phyloP scores from a whole-genome alignment of 2,113 vertebrate species.

The Lutjanus erythropterus region DNA sequence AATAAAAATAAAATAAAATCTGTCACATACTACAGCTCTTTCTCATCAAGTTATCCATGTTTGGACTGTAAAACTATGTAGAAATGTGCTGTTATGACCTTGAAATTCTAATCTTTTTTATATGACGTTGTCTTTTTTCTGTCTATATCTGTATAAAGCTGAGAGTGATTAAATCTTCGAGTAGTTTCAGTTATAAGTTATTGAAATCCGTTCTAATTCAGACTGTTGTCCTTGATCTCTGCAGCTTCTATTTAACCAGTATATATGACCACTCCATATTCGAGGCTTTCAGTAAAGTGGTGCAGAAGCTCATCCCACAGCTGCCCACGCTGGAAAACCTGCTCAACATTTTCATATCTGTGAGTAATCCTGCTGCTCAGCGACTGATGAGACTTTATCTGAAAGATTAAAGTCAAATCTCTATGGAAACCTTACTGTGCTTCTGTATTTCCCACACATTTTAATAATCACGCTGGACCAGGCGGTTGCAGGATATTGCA shows the following conservation, averaged over 20 bases:
- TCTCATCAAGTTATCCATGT: too few relatives aligned
- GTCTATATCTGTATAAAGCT: neutral
- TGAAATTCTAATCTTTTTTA: neutral
- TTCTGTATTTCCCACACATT: neutral
- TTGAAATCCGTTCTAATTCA: neutral
- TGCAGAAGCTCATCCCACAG: constrained; percentile 74
- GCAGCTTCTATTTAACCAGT: constrained; percentile 71
- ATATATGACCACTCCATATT: constrained; percentile 76
- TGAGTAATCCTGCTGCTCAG: constrained; percentile 51
- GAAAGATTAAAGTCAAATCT: neutral
- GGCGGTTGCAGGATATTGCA: neutral
- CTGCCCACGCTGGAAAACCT: constrained; percentile 71
- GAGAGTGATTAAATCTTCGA: neutral
- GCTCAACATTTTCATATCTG: constrained; percentile 78
- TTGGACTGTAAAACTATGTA: neutral
- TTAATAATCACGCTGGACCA: neutral
- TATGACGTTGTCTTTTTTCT: neutral
- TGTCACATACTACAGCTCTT: too few relatives aligned
- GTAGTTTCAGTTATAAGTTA: neutral
- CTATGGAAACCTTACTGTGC: neutral
- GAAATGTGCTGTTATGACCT: neutral
- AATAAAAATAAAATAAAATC: too few relatives aligned
- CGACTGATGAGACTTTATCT: neutral
- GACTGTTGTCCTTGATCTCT: neutral
- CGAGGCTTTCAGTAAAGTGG: constrained; percentile 75